A percentile compares a stretch with the other conserved stretches of the same genome.
phyloP scores from a whole-genome alignment of 1,140 invertebrate species.

The Saccostrea echinata region DNA sequence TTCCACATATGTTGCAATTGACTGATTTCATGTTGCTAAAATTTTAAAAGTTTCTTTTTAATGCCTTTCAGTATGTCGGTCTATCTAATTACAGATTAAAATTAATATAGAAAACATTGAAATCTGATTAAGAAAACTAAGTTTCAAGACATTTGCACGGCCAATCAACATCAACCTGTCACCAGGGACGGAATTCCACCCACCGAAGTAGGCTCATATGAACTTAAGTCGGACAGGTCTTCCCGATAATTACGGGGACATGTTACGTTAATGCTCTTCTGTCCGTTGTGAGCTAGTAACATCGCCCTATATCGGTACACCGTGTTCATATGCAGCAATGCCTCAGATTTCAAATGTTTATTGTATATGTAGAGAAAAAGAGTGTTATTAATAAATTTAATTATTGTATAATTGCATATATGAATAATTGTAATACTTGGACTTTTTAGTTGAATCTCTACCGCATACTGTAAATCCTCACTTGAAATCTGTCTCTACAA shows the following conservation, averaged over 20 bases:
- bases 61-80: neutral
- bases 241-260: conserved; percentile 18
- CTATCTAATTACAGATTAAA: conserved; percentile 14
- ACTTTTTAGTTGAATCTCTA: neutral
- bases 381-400: no score
- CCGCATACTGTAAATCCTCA: neutral
- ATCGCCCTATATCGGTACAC: conserved; percentile 41
- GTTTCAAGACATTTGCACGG: conserved; percentile 5
- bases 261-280: conserved; percentile 38
- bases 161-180: neutral
- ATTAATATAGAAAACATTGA: neutral
- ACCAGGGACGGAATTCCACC: neutral
- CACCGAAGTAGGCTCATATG: conserved; percentile 27
- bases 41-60: neutral
- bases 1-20: conserved; percentile 2
- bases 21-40: neutral
- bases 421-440: neutral
- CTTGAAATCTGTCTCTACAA: neutral
- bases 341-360: conserved; percentile 24
- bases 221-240: conserved; percentile 36
- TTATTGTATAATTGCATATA: no score
- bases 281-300: conserved; percentile 42
- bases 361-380: neutral
- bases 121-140: neutral
- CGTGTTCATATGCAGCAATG: conserved; percentile 37